Evolutionary conservation across 2,113 vertebrate species (phyloP), one percentile per base, ranked within the genome.

Genomic region (Megalops atlanticus): DNA sequence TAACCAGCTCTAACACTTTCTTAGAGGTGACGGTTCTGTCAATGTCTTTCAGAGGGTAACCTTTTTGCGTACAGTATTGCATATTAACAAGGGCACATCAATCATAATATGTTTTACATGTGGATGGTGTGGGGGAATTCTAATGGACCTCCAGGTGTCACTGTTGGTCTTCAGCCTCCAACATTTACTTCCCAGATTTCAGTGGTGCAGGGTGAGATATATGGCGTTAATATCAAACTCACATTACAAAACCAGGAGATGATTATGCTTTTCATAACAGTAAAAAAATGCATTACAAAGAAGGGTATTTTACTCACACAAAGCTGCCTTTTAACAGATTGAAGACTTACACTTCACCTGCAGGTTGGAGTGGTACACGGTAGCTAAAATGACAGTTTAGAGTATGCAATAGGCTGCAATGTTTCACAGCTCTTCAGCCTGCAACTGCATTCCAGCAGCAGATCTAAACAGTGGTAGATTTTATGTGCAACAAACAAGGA

Each of bases 141-240:
- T 43, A 39, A 39, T 39, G 24, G 14, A 74, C 41, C 80, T 81
- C 80, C 80, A 81, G 80, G 52, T 73, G 80, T 73, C 80, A 81
- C 72, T 81, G 80, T 81, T 81, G 80, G 39, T 75, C 79, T 80
- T 80, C 31, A 38, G 45, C 38, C 79, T 39, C 38, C 38, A 27
- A 69, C 35, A 49, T 36, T 54, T 58, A 38, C 39, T 43, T 27
- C 36, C 52, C 2, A 24, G 8, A 39, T n/a, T 27, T 41, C 8
- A 40, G 39, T 24, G 7, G 12, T n/a, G 38, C 72, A 43, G 33
- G 40, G 38, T 39, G 38, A 39, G 72, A 40, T 21, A 36, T n/a
- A 11, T 7, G n/a, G 38, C 40, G 40, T 39, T 18, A 40, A 74
- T 33, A 74, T 6, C 72, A 36, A 74, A 40, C 35, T 1, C 39